These are phyloP conservation scores for Plusia festucae DNA, from an alignment of 2,888 invertebrate species.

Conservation along the genomic window DNA sequence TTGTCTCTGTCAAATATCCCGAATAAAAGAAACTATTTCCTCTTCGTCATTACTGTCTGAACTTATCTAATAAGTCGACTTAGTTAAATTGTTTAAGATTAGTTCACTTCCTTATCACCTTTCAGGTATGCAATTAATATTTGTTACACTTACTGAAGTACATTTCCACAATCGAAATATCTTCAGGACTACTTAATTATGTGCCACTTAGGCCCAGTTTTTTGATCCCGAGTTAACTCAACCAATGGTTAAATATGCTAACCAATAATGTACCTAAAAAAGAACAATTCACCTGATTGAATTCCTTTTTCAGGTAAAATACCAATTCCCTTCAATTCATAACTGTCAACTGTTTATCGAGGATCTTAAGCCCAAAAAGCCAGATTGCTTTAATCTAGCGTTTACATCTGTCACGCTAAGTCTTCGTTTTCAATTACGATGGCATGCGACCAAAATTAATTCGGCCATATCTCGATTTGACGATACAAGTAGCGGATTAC, in stretches of 20 bases:
- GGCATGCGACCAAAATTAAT: constrained; percentile 83
- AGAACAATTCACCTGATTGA: constrained; percentile 6
- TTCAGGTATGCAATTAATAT: too few relatives aligned
- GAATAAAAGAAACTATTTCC: constrained; percentile 47
- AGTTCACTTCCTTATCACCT: too few relatives aligned
- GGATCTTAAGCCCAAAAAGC: constrained; percentile 53
- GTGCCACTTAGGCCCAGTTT: too few relatives aligned
- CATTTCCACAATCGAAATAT: too few relatives aligned
- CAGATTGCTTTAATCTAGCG: constrained; percentile 61
- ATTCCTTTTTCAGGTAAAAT: constrained; percentile 22
- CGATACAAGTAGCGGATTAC: constrained; percentile 84
- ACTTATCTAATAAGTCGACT: neutral
- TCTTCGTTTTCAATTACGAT: constrained; percentile 82
- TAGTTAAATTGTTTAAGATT: neutral
- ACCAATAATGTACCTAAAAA: too few relatives aligned
- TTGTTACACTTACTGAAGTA: too few relatives aligned
- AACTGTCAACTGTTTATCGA: constrained; percentile 28
- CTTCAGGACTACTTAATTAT: too few relatives aligned
- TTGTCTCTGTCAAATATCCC: constrained; percentile 63
- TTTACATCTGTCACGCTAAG: constrained; percentile 76
- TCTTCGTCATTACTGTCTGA: constrained; percentile 21
- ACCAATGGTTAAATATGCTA: too few relatives aligned
- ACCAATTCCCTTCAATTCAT: constrained; percentile 11
- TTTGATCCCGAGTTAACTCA: too few relatives aligned
- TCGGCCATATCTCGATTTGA: constrained; percentile 81